Percentiles rank a stretch among this genome's conserved stretches.
phyloP scores from a whole-genome alignment of 2,797 vertebrate species.

The Pangasius macronema region DNA sequence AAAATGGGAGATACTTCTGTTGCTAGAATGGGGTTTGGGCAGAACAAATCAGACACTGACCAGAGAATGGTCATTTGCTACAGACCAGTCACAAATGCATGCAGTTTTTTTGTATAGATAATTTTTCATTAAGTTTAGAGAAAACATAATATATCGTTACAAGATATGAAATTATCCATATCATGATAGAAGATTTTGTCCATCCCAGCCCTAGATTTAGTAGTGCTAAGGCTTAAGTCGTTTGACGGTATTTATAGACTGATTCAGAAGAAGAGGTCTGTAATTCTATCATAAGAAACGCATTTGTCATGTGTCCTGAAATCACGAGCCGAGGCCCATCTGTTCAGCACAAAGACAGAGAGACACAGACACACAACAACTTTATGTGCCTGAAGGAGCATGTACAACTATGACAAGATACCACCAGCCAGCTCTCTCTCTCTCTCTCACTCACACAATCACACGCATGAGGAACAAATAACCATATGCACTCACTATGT shows the following conservation, averaged over 20 bases:
- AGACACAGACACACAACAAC: slow-evolving; percentile 7
- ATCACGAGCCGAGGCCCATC: not conserved
- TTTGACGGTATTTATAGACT: not conserved
- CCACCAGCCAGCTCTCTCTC: not conserved
- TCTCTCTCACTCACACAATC: too few relatives aligned
- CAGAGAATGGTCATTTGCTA: not conserved
- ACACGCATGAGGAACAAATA: not conserved
- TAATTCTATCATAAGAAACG: not conserved
- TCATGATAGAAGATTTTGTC: not conserved
- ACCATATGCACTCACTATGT: slow-evolving; percentile 2
- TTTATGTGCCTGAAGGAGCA: not conserved
- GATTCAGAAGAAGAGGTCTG: not conserved
- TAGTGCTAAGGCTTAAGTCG: not conserved
- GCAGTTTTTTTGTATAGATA: not conserved
- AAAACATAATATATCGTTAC: not conserved
- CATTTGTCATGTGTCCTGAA: not conserved
- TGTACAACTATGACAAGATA: not conserved
- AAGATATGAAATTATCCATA: not conserved
- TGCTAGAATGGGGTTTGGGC: not conserved
- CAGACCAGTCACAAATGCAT: not conserved
- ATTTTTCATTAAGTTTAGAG: not conserved
- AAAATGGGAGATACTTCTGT: not conserved
- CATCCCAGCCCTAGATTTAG: not conserved
- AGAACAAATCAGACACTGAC: not conserved
- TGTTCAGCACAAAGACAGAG: not conserved